Base-by-base conservation (phyloP, 1,140 invertebrate species). In the Pogonomyrmex barbatus region DNA sequence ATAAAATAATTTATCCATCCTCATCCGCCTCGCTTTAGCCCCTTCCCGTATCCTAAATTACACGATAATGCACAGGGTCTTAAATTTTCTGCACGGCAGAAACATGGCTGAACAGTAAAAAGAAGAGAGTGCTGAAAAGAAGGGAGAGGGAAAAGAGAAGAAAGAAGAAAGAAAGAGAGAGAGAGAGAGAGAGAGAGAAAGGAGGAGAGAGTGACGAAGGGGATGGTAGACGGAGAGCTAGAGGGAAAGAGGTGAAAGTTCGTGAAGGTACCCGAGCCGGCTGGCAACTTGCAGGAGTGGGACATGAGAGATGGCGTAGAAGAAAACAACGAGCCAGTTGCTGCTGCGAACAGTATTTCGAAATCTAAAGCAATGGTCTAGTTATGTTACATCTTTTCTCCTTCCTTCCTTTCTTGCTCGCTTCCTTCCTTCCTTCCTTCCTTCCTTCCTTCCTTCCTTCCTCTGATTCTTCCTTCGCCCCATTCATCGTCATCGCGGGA, bases 1-100 rank as follows among this genome's bases (percentile, higher is more conserved):
- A 87, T 87, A 62, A 85, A 87, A 87, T 87, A 87, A 85, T 77
- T 87, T 87, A 87, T 86, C 84, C 67, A n/a, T 81, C 36, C 42
- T 65, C 63, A 47, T 84, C 33, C 39, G 36, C 36, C 60, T 50
- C 52, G 42, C 70, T 68, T 65, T 70, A 54, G 63, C 73, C 50
- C 56, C 62, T 73, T 71, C 82, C 45, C 82, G 62, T 75, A 68
- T 75, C 84, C 58, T 86, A 88, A 88, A 88, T 88, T 88, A 88
- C 83, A 36, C 75, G 87, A 86, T 88, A 88, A 75, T 67, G 84
- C 75, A 70, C 42, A 36, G 47, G 63, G 63, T 75, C 76, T 88
- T 88, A 88, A 88, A 88, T 88, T 86, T 81, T 73, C 87, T 24
- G 68, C 36, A 45, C 62, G 70, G 86, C 86, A 76, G 75, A 68